Percentiles rank a stretch among this genome's conserved stretches.
These are phyloP conservation scores for Trigoniulus corallinus DNA, from an alignment of 1,140 invertebrate species.

Conservation along the genomic window DNA sequence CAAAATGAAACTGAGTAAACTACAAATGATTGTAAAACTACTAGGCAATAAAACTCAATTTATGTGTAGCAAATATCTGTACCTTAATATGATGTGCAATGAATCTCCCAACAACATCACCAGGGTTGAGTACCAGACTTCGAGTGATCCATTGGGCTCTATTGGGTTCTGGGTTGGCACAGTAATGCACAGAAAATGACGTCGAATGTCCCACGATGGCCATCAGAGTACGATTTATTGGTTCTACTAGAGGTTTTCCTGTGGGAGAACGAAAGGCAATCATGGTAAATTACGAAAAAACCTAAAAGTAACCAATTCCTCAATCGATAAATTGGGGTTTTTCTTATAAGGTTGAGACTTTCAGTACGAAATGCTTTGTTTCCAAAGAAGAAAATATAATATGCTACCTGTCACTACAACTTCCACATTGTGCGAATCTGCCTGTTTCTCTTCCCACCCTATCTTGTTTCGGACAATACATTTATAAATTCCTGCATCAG, in stretches of 20 bases:
- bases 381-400: no score
- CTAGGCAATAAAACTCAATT: no score
- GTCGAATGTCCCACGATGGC: conserved; percentile 34
- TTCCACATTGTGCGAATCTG: conserved; percentile 33
- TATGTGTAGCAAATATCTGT: no score
- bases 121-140: conserved; percentile 33
- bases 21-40: no score
- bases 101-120: conserved; percentile 29
- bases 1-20: neutral
- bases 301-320: neutral
- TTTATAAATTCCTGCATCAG: conserved; percentile 55
- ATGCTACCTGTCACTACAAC: conserved; percentile 31
- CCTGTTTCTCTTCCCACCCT: conserved; percentile 17
- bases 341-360: no score
- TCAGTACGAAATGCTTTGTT: no score
- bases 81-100: conserved; percentile 37
- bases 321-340: neutral
- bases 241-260: conserved; percentile 39
- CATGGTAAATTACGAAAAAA: no score
- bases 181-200: conserved; percentile 36
- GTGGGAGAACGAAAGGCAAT: conserved; percentile 20
- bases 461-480: conserved; percentile 32
- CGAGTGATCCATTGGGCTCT: conserved; percentile 38
- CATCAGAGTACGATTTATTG: conserved; percentile 32
- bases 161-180: conserved; percentile 36